Evolutionary conservation across 2,797 vertebrate species (phyloP).

Genomic region (Centropyge bicolor): DNA sequence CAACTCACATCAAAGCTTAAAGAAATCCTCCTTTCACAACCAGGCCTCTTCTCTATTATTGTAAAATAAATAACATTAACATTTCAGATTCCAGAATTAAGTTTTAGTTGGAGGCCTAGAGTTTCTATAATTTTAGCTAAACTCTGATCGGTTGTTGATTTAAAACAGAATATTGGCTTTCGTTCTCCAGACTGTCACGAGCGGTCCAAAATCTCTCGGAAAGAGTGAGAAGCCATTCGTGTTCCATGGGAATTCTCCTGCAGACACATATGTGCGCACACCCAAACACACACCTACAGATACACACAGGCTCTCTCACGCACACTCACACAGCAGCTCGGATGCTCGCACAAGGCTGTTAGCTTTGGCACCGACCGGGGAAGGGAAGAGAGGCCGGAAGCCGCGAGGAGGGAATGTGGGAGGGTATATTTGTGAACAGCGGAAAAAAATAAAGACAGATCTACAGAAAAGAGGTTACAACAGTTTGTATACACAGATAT

Average conservation of each 20-base stretch:
- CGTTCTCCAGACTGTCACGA: constrained; percentile 31
- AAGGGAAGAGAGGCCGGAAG: constrained; percentile 58
- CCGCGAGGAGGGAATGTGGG: constrained; percentile 65
- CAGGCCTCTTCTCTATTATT: neutral
- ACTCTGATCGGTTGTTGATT: constrained; percentile 19
- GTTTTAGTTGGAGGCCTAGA: constrained; percentile 2
- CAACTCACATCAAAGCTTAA: constrained; percentile 13
- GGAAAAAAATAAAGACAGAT: constrained; percentile 56
- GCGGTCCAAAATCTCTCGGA: constrained; percentile 42
- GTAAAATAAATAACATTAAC: neutral
- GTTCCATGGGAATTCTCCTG: constrained; percentile 70
- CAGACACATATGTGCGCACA: constrained; percentile 48
- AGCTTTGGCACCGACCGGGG: constrained; percentile 64
- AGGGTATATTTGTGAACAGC: constrained; percentile 68
- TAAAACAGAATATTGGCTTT: constrained; percentile 37
- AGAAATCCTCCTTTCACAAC: constrained; percentile 16
- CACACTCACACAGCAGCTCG: constrained; percentile 30
- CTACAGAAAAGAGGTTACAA: constrained; percentile 55
- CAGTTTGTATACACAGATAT: constrained; percentile 48
- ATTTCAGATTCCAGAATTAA: constrained; percentile 16
- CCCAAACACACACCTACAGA: constrained; percentile 59
- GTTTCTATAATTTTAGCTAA: constrained; percentile 19
- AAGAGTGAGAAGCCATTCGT: constrained; percentile 57
- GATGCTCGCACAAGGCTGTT: constrained; percentile 63
- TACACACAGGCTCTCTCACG: constrained; percentile 2